A percentile compares a stretch with the other conserved stretches of the same genome.
phyloP scores from a whole-genome alignment of 2,888 invertebrate species.

The Neoscelio sp. region DNA sequence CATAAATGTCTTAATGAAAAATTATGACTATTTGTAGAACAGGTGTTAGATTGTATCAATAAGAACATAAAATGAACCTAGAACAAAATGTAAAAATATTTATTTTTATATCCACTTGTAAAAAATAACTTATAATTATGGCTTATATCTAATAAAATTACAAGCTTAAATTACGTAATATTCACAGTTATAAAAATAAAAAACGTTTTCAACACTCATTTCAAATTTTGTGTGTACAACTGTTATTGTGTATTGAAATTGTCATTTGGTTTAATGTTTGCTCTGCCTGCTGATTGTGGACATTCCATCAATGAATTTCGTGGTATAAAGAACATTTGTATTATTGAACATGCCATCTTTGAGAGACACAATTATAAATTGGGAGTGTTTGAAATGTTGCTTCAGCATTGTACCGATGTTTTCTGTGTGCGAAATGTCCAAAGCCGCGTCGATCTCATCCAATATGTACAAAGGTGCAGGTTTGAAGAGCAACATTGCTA shows the following conservation, averaged over 20 bases:
- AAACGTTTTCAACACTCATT: too few species aligned
- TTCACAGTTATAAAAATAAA: too few species aligned
- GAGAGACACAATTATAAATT: constrained; percentile 99
- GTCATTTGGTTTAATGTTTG: constrained; percentile 78
- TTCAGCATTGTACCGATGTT: constrained; percentile 98
- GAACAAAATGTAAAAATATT: too few species aligned
- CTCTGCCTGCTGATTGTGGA: constrained; percentile 90
- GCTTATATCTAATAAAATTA: too few species aligned
- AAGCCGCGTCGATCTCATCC: constrained; percentile 99
- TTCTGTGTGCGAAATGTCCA: constrained; percentile 99
- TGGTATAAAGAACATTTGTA: constrained; percentile 98
- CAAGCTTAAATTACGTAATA: too few species aligned
- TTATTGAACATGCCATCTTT: constrained; percentile 99
- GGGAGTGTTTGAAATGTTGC: constrained; percentile 93
- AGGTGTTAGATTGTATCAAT: too few species aligned
- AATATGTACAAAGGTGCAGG: constrained; percentile 99
- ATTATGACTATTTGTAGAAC: too few species aligned
- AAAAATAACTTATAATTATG: too few species aligned
- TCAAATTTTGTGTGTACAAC: constrained; percentile 14
- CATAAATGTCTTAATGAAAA: too few species aligned
- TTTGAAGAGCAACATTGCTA: constrained; percentile 98
- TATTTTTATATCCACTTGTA: too few species aligned
- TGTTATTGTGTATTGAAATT: too few species aligned
- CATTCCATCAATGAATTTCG: constrained; percentile 97
- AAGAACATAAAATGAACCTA: too few species aligned